Base-by-base conservation (phyloP, 2,797 vertebrate genomes). In the Gephyroberyx darwinii region DNA sequence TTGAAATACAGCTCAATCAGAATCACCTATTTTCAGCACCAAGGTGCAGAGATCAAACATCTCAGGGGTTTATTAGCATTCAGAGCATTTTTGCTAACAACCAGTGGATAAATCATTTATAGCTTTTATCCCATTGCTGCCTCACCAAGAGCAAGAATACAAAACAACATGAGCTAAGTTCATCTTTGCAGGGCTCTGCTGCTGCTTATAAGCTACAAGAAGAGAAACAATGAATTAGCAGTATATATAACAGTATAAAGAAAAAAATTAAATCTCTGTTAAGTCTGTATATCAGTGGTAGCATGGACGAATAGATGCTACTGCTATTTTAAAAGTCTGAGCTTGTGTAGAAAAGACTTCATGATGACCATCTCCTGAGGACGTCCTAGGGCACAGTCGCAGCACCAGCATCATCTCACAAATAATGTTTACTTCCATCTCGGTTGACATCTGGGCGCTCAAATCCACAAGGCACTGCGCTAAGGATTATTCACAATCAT, bases 41-140 rank as follows among this genome's bases (percentile, higher is more conserved):
- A 75, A 86, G 70, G 65, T 84, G 71, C 51, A 1, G 53, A 86
- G 78, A 90, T 92, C 91, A 92, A 91, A 92, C 90, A 90, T 86
- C 30, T 60, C 75, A 54, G 83, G 83, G 87, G 86, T 86, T 89
- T 87, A 91, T 93, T 90, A 91, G 89, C 77, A 91, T 86, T 87
- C 83, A 79, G 78, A 67, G 78, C 70, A 77, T 86, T 85, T 85
- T 86, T 74, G 82, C 86, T 88, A 90, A 89, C 83, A 92, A 89
- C 80, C 88, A 26, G 57, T 45, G 33, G 75, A 91, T 92, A 89
- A 88, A 93, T 92, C 80, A 88, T 92, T 88, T 89, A 92, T 89
- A 78, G 73, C 75, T 87, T 89, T 90, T 90, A 90, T 82, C 87
- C 82, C 77, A 85, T 86, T 86, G 86, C 82, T 84, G 87, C 71